A percentile compares a stretch with the other conserved stretches of the same genome.
Evolutionary conservation across 2,113 vertebrate species (phyloP).

Genomic region (Alces alces): DNA sequence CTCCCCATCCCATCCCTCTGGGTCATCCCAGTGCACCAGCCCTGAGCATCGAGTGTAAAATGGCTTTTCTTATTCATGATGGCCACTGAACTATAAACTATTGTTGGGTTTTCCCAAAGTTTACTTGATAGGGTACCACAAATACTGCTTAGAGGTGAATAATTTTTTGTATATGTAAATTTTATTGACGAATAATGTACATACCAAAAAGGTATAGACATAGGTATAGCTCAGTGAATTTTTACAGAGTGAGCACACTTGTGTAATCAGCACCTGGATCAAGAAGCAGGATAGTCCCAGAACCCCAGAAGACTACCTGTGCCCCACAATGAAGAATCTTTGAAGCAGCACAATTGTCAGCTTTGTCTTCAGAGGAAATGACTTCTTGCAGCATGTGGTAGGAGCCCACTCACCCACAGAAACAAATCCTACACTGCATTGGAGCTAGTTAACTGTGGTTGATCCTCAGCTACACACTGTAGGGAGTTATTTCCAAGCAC

Average conservation of each 20-base stretch:
- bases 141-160: not conserved
- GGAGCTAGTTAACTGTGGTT: not conserved
- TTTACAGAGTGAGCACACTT: constrained; percentile 17
- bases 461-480: not conserved
- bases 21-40: no score
- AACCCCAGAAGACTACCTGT: not conserved
- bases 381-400: not conserved
- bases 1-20: no score
- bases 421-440: not conserved
- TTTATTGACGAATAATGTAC: not conserved
- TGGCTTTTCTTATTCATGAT: constrained; percentile 8
- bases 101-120: not conserved
- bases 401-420: not conserved
- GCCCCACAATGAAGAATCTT: not conserved
- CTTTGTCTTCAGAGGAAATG: not conserved
- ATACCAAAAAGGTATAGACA: not conserved
- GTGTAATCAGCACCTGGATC: not conserved
- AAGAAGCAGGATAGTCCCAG: not conserved
- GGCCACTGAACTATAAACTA: not conserved
- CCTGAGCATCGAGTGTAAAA: not conserved
- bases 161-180: not conserved
- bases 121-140: not conserved
- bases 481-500: not conserved
- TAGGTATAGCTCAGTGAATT: not conserved
- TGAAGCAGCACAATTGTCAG: not conserved